These are phyloP conservation scores for Bolborhynchus lineola DNA, from an alignment of 2,113 vertebrate genomes.

Conservation along the genomic window DNA sequence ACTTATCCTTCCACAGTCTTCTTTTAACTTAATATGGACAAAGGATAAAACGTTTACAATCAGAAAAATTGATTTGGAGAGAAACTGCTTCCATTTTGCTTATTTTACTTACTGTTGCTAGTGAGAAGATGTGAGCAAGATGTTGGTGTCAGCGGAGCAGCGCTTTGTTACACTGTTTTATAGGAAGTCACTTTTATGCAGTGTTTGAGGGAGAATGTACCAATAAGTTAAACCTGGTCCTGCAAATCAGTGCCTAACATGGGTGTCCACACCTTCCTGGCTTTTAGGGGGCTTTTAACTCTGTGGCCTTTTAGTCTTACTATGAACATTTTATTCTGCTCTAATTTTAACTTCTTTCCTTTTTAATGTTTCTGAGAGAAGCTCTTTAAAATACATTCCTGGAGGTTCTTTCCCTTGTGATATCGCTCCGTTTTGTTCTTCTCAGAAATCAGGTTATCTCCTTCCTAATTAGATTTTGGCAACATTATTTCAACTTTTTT, in stretches of 20 bases:
- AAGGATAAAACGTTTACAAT: background rate
- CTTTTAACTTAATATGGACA: background rate
- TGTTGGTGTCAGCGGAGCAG: background rate
- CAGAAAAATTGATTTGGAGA: background rate
- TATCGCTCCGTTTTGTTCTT: background rate
- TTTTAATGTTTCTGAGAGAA: background rate
- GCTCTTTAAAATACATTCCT: background rate
- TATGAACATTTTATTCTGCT: background rate
- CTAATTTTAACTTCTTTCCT: background rate
- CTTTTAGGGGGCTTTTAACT: background rate
- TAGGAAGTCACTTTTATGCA: background rate
- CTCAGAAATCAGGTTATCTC: background rate
- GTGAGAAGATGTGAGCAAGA: background rate
- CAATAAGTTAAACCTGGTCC: background rate
- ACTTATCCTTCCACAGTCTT: background rate
- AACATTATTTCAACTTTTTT: background rate
- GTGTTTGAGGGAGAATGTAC: background rate
- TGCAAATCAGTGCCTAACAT: background rate
- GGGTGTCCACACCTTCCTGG: background rate
- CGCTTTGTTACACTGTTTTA: background rate
- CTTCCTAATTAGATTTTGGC: background rate
- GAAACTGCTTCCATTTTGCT: background rate
- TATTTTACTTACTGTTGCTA: background rate
- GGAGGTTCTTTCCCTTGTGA: background rate
- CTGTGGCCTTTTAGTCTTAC: background rate